phyloP scores from a whole-genome alignment of 1,140 invertebrate species.

The Pantala flavescens region DNA sequence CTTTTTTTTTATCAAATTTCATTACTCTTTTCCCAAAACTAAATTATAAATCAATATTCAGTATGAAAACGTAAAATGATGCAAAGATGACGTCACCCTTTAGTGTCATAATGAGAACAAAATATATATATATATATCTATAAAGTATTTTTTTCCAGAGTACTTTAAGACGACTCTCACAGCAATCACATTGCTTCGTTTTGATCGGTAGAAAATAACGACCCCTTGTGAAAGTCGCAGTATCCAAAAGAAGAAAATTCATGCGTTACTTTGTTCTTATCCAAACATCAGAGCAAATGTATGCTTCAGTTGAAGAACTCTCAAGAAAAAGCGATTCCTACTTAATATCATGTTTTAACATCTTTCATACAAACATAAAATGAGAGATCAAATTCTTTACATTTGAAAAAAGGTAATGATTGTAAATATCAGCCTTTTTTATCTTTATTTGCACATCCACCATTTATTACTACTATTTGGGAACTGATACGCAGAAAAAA shows the following conservation, averaged over 20 bases:
- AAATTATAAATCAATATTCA: neutral
- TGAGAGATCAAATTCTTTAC: neutral
- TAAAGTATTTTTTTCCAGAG: no score
- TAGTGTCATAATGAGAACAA: no score
- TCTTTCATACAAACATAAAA: neutral
- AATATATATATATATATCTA: no score
- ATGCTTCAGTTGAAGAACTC: neutral
- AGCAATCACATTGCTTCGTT: no score
- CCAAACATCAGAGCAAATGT: neutral
- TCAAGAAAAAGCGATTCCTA: neutral
- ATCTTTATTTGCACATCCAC: conserved; percentile 1
- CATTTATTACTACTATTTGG: neutral
- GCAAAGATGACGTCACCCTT: neutral
- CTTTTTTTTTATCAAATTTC: conserved; percentile 2
- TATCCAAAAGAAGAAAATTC: no score
- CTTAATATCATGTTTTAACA: neutral
- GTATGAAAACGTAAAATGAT: neutral
- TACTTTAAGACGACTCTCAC: no score
- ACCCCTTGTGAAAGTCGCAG: no score
- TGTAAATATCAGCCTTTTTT: conserved; percentile 3
- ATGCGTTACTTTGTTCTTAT: no score
- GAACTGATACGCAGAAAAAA: conserved; percentile 1
- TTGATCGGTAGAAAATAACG: no score
- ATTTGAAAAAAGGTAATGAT: neutral
- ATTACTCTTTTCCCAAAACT: conserved; percentile 4